These are phyloP conservation scores for Cyanoliseus patagonus DNA, from an alignment of 2,113 vertebrate species.

Conservation along the genomic window DNA sequence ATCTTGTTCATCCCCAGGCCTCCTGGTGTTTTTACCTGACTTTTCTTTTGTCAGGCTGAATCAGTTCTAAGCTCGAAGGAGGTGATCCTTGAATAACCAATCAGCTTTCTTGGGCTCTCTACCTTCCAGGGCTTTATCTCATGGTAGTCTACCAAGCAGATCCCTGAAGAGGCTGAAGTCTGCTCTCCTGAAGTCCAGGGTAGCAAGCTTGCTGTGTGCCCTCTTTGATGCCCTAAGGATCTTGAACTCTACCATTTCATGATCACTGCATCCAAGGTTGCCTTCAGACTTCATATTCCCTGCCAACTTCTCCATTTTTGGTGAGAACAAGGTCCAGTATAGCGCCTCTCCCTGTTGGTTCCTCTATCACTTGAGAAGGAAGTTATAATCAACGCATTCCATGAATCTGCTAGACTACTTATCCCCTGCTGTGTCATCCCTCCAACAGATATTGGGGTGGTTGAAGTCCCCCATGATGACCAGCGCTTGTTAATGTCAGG, in stretches of 20 bases:
- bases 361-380: not conserved
- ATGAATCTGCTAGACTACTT: not conserved
- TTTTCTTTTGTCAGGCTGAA: not conserved
- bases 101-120: not conserved
- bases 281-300: not conserved
- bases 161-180: not conserved
- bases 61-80: not conserved
- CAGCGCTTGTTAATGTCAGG: not conserved
- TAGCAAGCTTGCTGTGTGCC: not conserved
- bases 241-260: not conserved
- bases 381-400: too few relatives aligned
- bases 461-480: not conserved
- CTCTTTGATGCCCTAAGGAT: not conserved
- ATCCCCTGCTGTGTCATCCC: not conserved
- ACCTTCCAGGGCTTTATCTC: not conserved
- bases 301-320: not conserved
- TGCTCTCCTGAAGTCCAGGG: not conserved
- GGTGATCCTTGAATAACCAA: not conserved
- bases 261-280: not conserved
- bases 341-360: not conserved
- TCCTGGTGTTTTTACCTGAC: not conserved
- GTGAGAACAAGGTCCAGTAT: not conserved
- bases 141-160: not conserved
- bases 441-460: too few relatives aligned
- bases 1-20: not conserved